Conservation (phyloP, 92 coral and sea anemone genomes). For the Zoanthus solanderi region DNA sequence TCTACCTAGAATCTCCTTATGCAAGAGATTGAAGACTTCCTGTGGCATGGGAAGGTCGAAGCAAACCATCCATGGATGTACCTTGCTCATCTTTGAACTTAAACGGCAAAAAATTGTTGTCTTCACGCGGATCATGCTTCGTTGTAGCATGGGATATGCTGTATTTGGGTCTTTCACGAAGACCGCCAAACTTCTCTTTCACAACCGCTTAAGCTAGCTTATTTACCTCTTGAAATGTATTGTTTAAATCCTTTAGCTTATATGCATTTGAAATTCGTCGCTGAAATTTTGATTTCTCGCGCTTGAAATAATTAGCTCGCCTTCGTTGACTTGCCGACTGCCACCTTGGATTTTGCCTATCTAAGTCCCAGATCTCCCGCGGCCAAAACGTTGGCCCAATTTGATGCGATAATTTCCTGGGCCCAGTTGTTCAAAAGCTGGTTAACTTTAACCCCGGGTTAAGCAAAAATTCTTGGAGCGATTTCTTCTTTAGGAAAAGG, state of each 20-base stretch:
- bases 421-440: no score
- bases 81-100: constrained; percentile 37
- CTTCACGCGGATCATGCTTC: constrained; percentile 49
- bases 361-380: neutral
- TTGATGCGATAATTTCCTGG: no score
- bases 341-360: neutral
- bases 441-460: no score
- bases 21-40: constrained; percentile 56
- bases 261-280: constrained; percentile 33
- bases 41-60: constrained; percentile 57
- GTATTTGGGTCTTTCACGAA: constrained; percentile 34
- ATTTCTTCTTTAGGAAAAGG: no score
- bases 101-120: constrained; percentile 45
- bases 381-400: neutral
- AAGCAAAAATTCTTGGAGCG: no score
- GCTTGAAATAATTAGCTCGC: neutral
- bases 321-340: neutral
- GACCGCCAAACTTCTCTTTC: constrained; percentile 43
- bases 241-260: constrained; percentile 11
- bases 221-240: constrained; percentile 11
- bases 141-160: constrained; percentile 36
- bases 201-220: constrained; percentile 21
- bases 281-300: constrained; percentile 25
- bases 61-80: constrained; percentile 66
- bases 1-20: constrained; percentile 44